These are phyloP conservation scores for Sympetrum striolatum DNA, from an alignment of 2,888 invertebrate species.

Conservation along the genomic window DNA sequence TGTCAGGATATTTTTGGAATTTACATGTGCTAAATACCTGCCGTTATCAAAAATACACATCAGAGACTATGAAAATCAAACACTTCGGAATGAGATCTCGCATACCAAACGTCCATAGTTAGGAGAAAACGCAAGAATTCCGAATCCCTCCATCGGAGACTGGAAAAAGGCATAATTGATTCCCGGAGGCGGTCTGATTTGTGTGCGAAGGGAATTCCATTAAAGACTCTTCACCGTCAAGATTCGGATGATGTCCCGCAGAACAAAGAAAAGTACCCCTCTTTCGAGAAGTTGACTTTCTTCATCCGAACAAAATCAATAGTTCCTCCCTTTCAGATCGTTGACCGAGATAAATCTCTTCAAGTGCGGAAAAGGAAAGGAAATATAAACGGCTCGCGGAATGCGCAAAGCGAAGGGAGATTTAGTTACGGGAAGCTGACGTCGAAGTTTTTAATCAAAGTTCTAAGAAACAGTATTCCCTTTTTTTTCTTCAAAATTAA, in stretches of 20 bases:
- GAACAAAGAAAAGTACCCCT: neutral
- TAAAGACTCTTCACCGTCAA: neutral
- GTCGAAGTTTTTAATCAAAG: too few relatives aligned
- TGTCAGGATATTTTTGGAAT: neutral
- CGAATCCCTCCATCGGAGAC: neutral
- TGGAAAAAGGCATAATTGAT: slow-evolving; percentile 1
- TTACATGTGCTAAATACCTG: neutral
- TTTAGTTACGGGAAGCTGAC: too few relatives aligned
- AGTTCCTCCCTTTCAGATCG: neutral
- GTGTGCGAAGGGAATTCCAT: slow-evolving; percentile 1
- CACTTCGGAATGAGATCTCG: neutral
- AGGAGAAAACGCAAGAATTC: neutral
- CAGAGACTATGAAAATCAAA: neutral
- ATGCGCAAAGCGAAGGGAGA: too few relatives aligned
- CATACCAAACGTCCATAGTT: neutral
- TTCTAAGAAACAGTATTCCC: too few relatives aligned
- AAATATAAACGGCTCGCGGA: too few relatives aligned
- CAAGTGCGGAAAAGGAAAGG: neutral
- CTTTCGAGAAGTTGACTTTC: neutral
- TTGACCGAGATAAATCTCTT: neutral
- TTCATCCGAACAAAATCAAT: neutral
- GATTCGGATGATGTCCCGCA: neutral
- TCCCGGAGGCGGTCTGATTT: neutral
- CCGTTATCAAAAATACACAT: neutral
- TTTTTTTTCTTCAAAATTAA: too few relatives aligned